These are phyloP conservation scores for Microcebus murinus DNA, from an alignment of 2,113 vertebrate species.

Conservation along the genomic window DNA sequence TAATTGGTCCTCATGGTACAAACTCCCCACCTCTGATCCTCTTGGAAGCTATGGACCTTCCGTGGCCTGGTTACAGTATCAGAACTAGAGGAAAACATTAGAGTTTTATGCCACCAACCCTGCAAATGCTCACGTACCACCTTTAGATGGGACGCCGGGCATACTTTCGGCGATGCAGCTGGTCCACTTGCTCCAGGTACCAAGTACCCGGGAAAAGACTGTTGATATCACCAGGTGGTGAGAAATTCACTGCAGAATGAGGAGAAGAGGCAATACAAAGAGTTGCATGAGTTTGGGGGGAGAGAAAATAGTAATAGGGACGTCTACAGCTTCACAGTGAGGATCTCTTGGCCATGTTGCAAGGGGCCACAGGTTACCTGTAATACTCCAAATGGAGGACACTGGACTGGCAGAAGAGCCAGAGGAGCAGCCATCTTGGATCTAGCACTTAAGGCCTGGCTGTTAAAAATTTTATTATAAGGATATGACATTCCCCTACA, in stretches of 20 bases:
- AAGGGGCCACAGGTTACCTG: too few relatives aligned
- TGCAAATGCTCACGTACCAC: background rate
- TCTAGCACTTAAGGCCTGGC: background rate
- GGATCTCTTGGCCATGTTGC: background rate
- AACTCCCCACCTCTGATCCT: background rate
- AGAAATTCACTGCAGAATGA: constrained; percentile 80
- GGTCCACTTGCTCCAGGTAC: constrained; percentile 86
- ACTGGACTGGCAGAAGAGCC: background rate
- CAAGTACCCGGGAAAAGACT: constrained; percentile 88
- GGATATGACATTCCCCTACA: background rate
- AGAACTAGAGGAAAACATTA: background rate
- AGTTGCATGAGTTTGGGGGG: rapidly evolving
- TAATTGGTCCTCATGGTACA: background rate
- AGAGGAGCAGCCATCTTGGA: too few relatives aligned
- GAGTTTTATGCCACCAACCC: background rate
- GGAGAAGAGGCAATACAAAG: background rate
- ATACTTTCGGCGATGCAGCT: constrained; percentile 83
- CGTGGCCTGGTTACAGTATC: background rate
- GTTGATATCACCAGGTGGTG: constrained; percentile 80
- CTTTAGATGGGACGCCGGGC: constrained; percentile 79
- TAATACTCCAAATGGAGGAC: background rate
- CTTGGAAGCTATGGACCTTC: background rate
- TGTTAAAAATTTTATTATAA: background rate
- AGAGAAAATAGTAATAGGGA: background rate
- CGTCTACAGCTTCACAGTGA: rapidly evolving